phyloP scores from a whole-genome alignment of 1,140 invertebrate genomes.

The Drosophila navojoa region DNA sequence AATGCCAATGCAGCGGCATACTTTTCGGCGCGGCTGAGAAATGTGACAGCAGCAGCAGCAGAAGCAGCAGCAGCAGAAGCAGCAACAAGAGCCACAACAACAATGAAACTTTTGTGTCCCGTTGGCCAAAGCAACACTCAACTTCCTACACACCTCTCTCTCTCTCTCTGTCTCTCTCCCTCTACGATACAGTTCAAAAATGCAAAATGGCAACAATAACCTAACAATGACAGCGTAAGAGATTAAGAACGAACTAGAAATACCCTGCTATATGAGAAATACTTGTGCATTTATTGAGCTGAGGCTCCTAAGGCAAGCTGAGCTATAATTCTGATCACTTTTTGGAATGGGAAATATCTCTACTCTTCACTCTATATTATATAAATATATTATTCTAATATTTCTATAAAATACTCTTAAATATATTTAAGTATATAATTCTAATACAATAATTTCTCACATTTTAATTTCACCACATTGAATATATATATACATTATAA shows the following conservation, averaged over 20 bases:
- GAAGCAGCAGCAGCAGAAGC: background rate
- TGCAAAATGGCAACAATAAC: conserved; percentile 56
- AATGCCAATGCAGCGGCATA: conserved; percentile 47
- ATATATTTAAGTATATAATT: too few relatives aligned
- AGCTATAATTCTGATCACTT: too few relatives aligned
- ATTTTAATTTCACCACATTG: too few relatives aligned
- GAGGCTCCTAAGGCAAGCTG: too few relatives aligned
- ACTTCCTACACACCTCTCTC: background rate
- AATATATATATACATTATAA: too few relatives aligned
- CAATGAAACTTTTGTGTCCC: conserved; percentile 40
- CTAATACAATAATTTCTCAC: too few relatives aligned
- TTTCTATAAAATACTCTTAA: too few relatives aligned
- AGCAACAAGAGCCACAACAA: conserved; percentile 7
- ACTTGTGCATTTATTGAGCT: too few relatives aligned
- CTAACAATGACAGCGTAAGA: background rate
- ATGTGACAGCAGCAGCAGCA: conserved; percentile 31
- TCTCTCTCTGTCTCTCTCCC: background rate
- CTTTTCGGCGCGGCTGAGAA: conserved; percentile 62
- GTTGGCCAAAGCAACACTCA: conserved; percentile 9
- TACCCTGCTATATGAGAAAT: background rate
- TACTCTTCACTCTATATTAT: too few relatives aligned
- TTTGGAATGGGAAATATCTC: too few relatives aligned
- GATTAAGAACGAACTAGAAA: background rate
- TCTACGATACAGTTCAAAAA: conserved; percentile 50
- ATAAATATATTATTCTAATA: too few relatives aligned